phyloP scores from a whole-genome alignment of 2,113 vertebrate genomes.

The Heliornis fulica region DNA sequence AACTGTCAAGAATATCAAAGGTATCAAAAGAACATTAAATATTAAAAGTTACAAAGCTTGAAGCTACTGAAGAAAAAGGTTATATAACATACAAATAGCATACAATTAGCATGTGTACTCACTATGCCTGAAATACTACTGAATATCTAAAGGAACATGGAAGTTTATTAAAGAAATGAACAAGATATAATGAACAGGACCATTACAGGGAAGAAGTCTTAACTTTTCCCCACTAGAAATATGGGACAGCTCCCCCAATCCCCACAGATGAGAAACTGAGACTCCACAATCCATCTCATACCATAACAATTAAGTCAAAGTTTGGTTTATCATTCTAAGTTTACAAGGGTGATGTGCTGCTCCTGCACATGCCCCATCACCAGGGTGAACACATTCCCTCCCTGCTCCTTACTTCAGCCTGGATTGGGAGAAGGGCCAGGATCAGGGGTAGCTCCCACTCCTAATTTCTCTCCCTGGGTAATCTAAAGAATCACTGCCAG shows the following conservation, averaged over 20 bases:
- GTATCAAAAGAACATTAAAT: background rate
- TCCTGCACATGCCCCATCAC: background rate
- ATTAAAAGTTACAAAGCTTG: too few relatives aligned
- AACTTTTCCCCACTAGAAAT: background rate
- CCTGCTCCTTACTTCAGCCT: background rate
- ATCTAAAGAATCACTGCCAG: background rate
- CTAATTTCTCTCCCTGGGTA: background rate
- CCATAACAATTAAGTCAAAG: background rate
- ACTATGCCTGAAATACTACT: background rate
- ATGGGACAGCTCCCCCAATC: background rate
- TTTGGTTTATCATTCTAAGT: background rate
- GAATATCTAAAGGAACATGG: background rate
- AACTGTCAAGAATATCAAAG: background rate
- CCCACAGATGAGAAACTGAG: background rate
- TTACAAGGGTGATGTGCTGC: background rate
- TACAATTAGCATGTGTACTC: background rate
- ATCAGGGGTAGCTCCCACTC: background rate
- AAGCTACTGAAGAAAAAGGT: too few relatives aligned
- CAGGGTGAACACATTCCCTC: accelerated
- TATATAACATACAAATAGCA: background rate
- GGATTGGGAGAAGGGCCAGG: background rate
- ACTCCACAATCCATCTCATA: background rate
- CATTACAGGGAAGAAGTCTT: background rate
- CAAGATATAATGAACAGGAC: background rate
- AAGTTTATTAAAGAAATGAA: background rate